These are phyloP conservation scores for Uromys caudimaculatus DNA, from an alignment of 2,797 vertebrate genomes.

Conservation along the genomic window DNA sequence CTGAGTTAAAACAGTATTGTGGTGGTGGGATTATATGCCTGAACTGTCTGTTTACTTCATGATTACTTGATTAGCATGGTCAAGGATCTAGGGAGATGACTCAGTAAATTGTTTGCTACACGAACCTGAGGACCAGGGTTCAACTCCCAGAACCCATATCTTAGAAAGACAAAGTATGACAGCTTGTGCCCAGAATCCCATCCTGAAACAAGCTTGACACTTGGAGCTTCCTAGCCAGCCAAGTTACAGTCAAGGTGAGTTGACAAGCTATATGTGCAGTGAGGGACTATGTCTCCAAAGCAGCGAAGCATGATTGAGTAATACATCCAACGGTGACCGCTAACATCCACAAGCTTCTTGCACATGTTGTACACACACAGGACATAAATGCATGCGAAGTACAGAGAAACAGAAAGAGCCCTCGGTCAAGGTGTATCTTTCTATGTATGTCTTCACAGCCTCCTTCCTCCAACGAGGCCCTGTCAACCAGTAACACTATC, in stretches of 20 bases:
- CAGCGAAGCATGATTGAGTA: neutral
- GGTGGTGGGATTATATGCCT: neutral
- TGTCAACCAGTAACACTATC: neutral
- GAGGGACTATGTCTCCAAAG: neutral
- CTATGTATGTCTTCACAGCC: too few relatives aligned
- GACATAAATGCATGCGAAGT: neutral
- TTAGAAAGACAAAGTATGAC: neutral
- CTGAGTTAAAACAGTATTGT: neutral
- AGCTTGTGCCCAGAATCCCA: neutral
- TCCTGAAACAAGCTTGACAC: neutral
- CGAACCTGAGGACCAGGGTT: neutral
- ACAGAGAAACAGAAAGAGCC: neutral
- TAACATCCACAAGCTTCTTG: neutral
- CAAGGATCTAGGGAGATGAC: too few relatives aligned
- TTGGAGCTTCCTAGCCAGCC: neutral
- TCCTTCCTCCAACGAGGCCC: neutral
- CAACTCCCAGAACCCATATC: neutral
- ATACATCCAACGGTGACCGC: neutral
- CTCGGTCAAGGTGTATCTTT: neutral
- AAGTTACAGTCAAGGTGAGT: neutral
- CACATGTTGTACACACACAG: neutral
- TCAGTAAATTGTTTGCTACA: neutral
- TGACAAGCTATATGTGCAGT: neutral
- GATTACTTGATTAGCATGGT: neutral
- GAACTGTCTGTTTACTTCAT: too few relatives aligned